phyloP scores from a whole-genome alignment of 2,888 invertebrate genomes.

The Tyria jacobaeae region DNA sequence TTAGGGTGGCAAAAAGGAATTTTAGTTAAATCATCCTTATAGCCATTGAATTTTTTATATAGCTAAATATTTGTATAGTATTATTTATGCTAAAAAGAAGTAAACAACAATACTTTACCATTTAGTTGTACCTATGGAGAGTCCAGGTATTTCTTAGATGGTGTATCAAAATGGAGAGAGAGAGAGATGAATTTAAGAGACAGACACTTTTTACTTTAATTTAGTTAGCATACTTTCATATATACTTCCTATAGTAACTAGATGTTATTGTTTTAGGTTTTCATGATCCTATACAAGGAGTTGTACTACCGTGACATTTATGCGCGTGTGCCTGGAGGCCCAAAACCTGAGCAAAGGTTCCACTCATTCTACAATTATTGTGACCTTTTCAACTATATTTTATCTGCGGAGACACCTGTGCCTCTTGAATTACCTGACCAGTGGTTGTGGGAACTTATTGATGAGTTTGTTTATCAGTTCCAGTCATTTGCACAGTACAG shows the following conservation, averaged over 20 bases:
- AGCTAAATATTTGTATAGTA: too few relatives aligned
- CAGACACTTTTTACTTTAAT: too few relatives aligned
- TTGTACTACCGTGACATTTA: slow-evolving; percentile 99
- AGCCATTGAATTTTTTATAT: too few relatives aligned
- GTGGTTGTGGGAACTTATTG: slow-evolving; percentile 99
- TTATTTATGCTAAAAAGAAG: too few relatives aligned
- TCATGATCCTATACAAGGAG: slow-evolving; percentile 98
- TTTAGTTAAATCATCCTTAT: too few relatives aligned
- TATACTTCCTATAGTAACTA: too few relatives aligned
- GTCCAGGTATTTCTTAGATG: too few relatives aligned
- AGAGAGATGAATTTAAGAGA: too few relatives aligned
- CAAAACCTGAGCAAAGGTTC: slow-evolving; percentile 96
- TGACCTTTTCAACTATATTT: slow-evolving; percentile 98
- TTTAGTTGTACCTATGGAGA: too few relatives aligned
- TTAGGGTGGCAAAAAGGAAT: too few relatives aligned
- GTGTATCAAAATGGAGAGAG: too few relatives aligned
- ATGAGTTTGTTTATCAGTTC: slow-evolving; percentile 99
- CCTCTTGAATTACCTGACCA: slow-evolving; percentile 97
- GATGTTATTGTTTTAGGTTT: slow-evolving; percentile 87
- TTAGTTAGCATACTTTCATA: background rate
- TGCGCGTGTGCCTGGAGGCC: slow-evolving; percentile 95
- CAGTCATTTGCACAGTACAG: slow-evolving; percentile 96
- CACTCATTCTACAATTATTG: slow-evolving; percentile 99
- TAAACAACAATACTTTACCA: too few relatives aligned
- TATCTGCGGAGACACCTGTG: slow-evolving; percentile 95